Conservation (phyloP, 1,140 invertebrate species). For the Sarcophaga peregrina region DNA sequence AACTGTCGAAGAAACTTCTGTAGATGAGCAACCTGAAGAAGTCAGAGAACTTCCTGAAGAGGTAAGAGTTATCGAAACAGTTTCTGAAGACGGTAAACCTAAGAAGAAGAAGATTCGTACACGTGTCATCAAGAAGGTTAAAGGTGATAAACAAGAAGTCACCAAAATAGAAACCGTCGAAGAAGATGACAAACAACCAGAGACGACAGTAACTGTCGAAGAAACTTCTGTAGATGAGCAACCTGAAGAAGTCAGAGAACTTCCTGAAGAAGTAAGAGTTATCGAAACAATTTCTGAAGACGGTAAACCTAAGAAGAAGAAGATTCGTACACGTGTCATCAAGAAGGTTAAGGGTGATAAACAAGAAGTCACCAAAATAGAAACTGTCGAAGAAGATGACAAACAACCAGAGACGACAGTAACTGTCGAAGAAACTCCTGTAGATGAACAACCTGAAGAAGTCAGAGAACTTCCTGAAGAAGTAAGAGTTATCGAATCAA, state of each 20-base stretch:
- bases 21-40: not conserved
- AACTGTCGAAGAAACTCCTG: not conserved
- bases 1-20: not conserved
- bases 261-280: not conserved
- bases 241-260: not conserved
- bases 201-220: not conserved
- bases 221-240: not conserved
- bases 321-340: slow-evolving; percentile 14
- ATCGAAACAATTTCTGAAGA: not conserved
- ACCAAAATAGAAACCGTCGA: not conserved
- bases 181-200: slow-evolving; percentile 7
- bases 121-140: not conserved
- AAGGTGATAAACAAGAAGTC: slow-evolving; percentile 3
- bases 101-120: slow-evolving; percentile 19
- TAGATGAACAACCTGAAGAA: not conserved
- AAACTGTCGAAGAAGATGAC: not conserved
- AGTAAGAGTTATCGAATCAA: not conserved
- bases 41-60: slow-evolving; percentile 8
- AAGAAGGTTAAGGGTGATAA: slow-evolving; percentile 16
- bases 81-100: not conserved
- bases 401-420: not conserved
- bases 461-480: slow-evolving; percentile 7
- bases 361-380: not conserved
- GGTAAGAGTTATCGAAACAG: not conserved
- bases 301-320: not conserved